Conservation (phyloP, 2,797 vertebrate species). For the Malurus splendens region DNA sequence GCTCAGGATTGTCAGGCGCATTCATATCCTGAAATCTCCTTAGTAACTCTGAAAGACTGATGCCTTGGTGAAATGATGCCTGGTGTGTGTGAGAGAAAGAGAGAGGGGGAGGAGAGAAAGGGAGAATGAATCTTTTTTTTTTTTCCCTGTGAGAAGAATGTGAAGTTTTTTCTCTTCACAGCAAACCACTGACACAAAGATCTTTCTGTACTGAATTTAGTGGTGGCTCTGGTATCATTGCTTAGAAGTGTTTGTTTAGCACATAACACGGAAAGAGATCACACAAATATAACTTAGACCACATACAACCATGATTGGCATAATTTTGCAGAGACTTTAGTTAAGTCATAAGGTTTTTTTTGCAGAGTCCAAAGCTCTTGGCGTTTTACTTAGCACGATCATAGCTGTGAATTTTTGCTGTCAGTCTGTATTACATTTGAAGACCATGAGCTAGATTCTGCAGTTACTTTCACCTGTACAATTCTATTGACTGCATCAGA, state of each 20-base stretch:
- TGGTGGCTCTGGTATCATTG: background rate
- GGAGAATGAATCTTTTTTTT: slow-evolving; percentile 11
- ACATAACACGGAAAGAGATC: background rate
- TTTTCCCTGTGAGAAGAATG: slow-evolving; percentile 28
- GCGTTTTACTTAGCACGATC: slow-evolving; percentile 14
- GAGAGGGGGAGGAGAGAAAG: slow-evolving; percentile 7
- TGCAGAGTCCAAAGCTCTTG: slow-evolving; percentile 57
- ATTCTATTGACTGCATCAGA: background rate
- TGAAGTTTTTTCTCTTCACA: slow-evolving; percentile 60
- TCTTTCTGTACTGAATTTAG: slow-evolving; percentile 28
- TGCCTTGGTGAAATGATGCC: slow-evolving; percentile 47
- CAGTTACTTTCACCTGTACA: background rate
- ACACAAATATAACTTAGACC: background rate
- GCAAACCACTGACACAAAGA: slow-evolving; percentile 49
- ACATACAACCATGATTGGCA: background rate
- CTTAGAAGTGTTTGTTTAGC: slow-evolving; percentile 24
- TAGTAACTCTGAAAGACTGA: slow-evolving; percentile 58
- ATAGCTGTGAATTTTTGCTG: slow-evolving; percentile 42
- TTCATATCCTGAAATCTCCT: slow-evolving; percentile 54
- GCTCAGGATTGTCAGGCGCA: slow-evolving; percentile 63
- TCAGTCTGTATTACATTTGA: background rate
- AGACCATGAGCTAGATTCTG: background rate
- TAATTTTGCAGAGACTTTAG: slow-evolving; percentile 24
- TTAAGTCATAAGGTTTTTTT: background rate
- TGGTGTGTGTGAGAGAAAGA: slow-evolving; percentile 40